These are phyloP conservation scores for Dendrolimus pini DNA, from an alignment of 2,888 invertebrate species.

Conservation along the genomic window DNA sequence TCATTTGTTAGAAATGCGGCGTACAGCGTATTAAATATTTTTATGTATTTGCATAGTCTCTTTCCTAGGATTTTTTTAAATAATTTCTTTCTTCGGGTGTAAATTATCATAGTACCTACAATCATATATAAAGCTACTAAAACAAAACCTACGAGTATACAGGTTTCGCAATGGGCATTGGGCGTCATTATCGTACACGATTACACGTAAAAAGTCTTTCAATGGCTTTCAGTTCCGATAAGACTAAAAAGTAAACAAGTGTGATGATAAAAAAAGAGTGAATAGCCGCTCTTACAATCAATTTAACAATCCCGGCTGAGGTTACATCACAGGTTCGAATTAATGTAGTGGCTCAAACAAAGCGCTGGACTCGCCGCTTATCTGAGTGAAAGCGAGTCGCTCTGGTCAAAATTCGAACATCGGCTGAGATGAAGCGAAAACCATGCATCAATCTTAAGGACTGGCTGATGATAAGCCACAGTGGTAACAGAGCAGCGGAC, in stretches of 20 bases:
- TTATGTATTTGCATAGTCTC: no score
- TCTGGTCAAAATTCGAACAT: constrained; percentile 11
- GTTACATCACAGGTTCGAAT: constrained; percentile 55
- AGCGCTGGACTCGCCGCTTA: constrained; percentile 48
- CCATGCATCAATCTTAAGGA: constrained; percentile 24
- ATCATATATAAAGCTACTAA: no score
- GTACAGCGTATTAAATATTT: no score
- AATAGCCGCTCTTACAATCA: constrained; percentile 48
- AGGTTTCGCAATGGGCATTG: background rate
- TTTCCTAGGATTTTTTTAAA: no score
- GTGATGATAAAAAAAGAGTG: constrained; percentile 42
- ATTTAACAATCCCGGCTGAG: constrained; percentile 51
- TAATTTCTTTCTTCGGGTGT: no score
- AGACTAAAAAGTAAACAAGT: constrained; percentile 23
- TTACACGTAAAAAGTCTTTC: constrained; percentile 2
- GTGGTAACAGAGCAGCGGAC: no score
- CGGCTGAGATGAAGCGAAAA: constrained; percentile 7
- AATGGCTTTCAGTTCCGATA: constrained; percentile 14
- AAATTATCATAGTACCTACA: no score
- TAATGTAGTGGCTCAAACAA: constrained; percentile 62
- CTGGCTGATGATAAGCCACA: background rate
- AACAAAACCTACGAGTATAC: background rate
- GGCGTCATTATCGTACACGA: background rate
- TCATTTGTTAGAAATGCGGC: no score
- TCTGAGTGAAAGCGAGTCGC: constrained; percentile 56